phyloP scores from a whole-genome alignment of 2,113 vertebrate species.

The Ranitomeya variabilis region DNA sequence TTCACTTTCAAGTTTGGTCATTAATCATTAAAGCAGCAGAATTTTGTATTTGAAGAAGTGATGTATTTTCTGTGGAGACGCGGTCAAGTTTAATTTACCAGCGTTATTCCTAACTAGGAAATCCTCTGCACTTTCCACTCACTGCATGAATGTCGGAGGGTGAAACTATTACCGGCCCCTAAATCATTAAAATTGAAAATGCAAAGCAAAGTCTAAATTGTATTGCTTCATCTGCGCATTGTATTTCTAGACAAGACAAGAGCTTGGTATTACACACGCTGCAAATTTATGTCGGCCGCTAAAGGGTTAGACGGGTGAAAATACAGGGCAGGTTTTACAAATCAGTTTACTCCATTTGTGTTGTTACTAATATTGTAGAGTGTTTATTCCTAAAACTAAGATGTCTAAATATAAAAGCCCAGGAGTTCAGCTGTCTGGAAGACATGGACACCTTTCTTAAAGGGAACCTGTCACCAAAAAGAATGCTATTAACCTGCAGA shows the following conservation, averaged over 20 bases:
- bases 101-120: conserved; percentile 27
- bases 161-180: neutral
- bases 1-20: too few species aligned
- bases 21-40: too few species aligned
- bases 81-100: neutral
- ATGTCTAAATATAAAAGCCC: too few species aligned
- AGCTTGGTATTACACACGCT: neutral
- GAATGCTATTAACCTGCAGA: too few species aligned
- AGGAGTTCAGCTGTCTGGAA: too few species aligned
- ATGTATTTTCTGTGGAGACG: too few species aligned
- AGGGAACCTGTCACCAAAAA: too few species aligned
- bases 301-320: neutral
- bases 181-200: conserved; percentile 45
- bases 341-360: neutral
- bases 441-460: too few species aligned
- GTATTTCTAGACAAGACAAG: neutral
- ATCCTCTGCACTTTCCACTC: neutral
- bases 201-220: conserved; percentile 15
- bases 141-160: neutral
- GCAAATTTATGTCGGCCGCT: neutral
- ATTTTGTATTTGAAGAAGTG: too few species aligned
- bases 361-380: neutral
- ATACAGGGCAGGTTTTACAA: neutral
- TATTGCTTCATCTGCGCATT: conserved; percentile 10
- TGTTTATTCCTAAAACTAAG: too few species aligned